These are phyloP conservation scores for Nasonia giraulti DNA, from an alignment of 1,140 invertebrate species.

Conservation along the genomic window DNA sequence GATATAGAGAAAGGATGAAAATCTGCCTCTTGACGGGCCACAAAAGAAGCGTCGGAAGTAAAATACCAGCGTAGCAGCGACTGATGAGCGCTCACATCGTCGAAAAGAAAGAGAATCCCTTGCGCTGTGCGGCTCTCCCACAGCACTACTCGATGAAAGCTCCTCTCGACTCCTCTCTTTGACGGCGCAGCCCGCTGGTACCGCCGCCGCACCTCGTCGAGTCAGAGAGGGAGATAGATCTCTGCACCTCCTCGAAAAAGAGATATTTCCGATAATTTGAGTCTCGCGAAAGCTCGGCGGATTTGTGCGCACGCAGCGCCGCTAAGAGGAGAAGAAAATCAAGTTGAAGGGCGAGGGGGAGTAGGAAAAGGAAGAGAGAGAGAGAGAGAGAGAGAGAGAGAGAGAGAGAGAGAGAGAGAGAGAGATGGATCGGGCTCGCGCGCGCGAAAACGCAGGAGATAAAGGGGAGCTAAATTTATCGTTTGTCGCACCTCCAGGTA, in stretches of 20 bases:
- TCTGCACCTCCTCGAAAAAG: slow-evolving; percentile 9
- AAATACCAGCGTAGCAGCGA: not conserved
- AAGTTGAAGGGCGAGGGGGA: slow-evolving; percentile 27
- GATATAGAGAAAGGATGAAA: not conserved
- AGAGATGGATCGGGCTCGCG: slow-evolving; percentile 33
- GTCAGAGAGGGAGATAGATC: not conserved
- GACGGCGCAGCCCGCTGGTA: not conserved
- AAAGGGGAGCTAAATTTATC: slow-evolving; percentile 49
- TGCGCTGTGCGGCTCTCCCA: not conserved
- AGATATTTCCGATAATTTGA: slow-evolving; percentile 50
- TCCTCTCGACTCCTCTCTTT: not conserved
- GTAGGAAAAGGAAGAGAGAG: not conserved
- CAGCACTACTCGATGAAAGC: slow-evolving; percentile 1
- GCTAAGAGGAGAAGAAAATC: slow-evolving; percentile 40
- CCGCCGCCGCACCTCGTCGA: not conserved
- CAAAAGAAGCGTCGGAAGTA: not conserved
- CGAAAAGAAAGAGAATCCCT: not conserved
- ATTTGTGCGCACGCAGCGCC: not conserved
- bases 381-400: not conserved
- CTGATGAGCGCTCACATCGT: not conserved
- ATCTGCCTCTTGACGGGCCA: not conserved
- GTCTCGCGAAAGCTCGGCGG: not conserved
- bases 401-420: not conserved
- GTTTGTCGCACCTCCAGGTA: slow-evolving; percentile 47
- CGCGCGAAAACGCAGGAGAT: slow-evolving; percentile 17